Evolutionary conservation across 2,113 vertebrate genomes (phyloP).

Genomic region (Eretmochelys imbricata): DNA sequence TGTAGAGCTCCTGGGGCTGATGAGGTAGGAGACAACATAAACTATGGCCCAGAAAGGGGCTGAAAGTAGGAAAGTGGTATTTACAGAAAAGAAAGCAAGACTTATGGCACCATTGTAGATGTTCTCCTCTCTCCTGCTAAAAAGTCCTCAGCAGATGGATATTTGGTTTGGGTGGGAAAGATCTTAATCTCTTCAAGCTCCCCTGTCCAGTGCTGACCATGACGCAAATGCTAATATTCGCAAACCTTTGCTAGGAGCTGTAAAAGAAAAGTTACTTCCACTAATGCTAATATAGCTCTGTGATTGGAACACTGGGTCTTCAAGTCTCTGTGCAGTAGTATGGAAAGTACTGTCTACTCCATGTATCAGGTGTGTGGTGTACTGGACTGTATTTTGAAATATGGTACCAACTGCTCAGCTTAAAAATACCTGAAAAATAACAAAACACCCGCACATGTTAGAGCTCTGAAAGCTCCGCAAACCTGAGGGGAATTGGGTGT

Average conservation of each 20-base stretch:
- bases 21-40: no score
- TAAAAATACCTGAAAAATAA: not conserved
- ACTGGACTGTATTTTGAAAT: not conserved
- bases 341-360: not conserved
- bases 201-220: not conserved
- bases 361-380: not conserved
- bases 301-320: not conserved
- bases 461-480: not conserved
- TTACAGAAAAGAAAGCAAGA: no score
- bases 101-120: no score
- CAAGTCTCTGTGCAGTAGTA: not conserved
- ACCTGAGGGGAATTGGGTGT: not conserved
- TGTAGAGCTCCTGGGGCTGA: no score
- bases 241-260: not conserved
- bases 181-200: not conserved
- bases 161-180: not conserved
- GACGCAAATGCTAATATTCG: not conserved
- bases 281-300: not conserved
- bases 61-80: no score
- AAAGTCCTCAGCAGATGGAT: not conserved
- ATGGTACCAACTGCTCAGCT: not conserved
- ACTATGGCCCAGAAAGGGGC: no score
- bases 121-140: no score
- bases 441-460: not conserved
- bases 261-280: not conserved